Evolutionary conservation across 2,113 vertebrate genomes (phyloP).

Genomic region (Sphaerodactylus townsendi): DNA sequence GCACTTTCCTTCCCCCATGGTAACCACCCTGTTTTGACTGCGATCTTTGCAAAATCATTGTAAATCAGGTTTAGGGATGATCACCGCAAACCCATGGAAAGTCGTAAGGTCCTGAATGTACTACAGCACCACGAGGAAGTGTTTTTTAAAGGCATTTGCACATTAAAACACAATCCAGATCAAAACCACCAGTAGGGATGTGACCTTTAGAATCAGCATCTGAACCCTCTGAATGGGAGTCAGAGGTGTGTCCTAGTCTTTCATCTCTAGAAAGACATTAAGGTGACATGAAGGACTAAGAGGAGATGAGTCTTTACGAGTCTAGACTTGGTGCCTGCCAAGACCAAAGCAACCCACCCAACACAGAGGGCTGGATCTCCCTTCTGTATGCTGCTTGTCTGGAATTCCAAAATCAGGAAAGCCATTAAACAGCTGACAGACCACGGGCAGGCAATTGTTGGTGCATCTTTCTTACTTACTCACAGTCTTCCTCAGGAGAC

Average conservation of each 20-base stretch:
- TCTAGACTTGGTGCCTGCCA: not conserved
- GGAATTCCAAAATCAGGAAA: not conserved
- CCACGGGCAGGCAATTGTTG: not conserved
- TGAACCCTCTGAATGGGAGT: not conserved
- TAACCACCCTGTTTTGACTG: too few species aligned
- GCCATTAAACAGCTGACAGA: not conserved
- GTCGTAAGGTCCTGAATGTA: too few species aligned
- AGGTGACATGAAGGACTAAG: not conserved
- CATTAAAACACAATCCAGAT: too few species aligned
- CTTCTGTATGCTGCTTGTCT: not conserved
- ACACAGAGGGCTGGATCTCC: not conserved
- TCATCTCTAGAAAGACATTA: not conserved
- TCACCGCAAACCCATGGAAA: too few species aligned
- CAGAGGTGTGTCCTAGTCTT: not conserved
- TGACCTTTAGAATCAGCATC: not conserved
- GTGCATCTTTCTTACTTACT: constrained; percentile 68
- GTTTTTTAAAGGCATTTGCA: too few species aligned
- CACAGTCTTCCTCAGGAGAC: constrained; percentile 80
- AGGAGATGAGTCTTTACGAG: not conserved
- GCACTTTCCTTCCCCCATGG: too few species aligned
- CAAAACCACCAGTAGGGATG: too few species aligned
- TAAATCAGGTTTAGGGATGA: too few species aligned
- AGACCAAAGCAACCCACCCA: not conserved
- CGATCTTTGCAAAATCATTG: too few species aligned
- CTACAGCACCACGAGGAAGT: too few species aligned